Evolutionary conservation across 2,797 vertebrate species (phyloP).

Genomic region (Girardinus metallicus): DNA sequence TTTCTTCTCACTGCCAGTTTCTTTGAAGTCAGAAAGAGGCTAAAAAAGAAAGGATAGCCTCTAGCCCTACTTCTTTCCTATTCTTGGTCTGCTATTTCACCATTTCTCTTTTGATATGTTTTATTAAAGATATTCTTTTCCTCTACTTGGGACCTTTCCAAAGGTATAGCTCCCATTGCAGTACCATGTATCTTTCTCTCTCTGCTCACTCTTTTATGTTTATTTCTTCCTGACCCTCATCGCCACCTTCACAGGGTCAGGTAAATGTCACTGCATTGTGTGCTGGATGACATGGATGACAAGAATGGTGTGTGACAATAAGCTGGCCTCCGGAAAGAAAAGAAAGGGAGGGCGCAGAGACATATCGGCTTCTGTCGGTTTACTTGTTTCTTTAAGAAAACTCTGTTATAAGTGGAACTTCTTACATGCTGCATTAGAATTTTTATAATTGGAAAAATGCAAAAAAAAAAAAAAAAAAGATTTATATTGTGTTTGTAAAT

Average conservation of each 20-base stretch:
- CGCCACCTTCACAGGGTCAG: constrained; percentile 53
- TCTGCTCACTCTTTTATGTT: constrained; percentile 16
- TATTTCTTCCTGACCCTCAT: constrained; percentile 15
- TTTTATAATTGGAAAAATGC: background rate
- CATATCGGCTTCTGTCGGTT: constrained; percentile 48
- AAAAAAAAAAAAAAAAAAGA: background rate
- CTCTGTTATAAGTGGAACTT: background rate
- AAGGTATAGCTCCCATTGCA: constrained; percentile 13
- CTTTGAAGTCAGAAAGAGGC: constrained; percentile 71
- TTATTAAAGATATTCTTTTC: constrained; percentile 23
- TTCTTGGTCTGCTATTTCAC: constrained; percentile 13
- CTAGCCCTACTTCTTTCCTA: constrained; percentile 10
- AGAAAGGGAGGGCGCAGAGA: constrained; percentile 32
- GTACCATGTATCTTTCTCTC: constrained; percentile 1
- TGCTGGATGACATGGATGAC: constrained; percentile 55
- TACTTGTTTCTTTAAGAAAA: constrained; percentile 8
- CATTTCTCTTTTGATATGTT: constrained; percentile 23
- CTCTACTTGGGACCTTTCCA: constrained; percentile 22
- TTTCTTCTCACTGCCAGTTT: constrained; percentile 64
- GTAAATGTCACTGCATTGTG: constrained; percentile 70
- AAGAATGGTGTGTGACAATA: constrained; percentile 60
- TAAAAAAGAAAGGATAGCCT: constrained; percentile 33
- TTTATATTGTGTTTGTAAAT: background rate
- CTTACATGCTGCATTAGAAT: background rate
- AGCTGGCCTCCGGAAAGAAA: constrained; percentile 53